Evolutionary conservation across 2,888 invertebrate species (phyloP), one percentile per base, ranked within the genome.

Genomic region (Thymelicus acteon): DNA sequence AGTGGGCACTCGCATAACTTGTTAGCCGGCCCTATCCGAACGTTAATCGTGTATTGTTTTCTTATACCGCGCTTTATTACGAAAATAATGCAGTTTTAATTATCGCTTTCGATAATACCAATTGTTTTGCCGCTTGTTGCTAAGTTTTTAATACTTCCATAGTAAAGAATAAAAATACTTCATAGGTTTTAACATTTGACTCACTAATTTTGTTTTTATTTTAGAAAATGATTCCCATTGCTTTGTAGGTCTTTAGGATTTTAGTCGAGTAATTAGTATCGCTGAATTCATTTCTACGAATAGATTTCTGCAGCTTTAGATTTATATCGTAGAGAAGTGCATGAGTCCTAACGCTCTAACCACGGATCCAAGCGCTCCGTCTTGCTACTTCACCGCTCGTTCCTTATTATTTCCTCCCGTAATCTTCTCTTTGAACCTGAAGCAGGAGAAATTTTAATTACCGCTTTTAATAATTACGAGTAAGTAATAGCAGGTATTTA

Each of bases 391-490:
- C 54, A 54, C 10, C 54, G 54, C 10, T 54, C 54, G 54, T 24
- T 54, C 54, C 54, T 54, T 54, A 54, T 54, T 54, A 24, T 54
- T 54, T 54, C 24, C 24, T 54, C 54, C 10, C 24, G 54, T 54
- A 54, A 54, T 54, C 54, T 54, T 10, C 54, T 24, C 54, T 54
- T 54, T 54, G 54, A 54, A 54, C 24, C 10, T 24, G 54, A 54
- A 54, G 54, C 24, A 54, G 24, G 24, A 24, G 54, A 52, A 52
- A 52, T 10, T 54, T 54, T 54, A 54, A 54, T 54, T 52, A 52
- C 49, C 49, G 49, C 49, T 52, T 52, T 52, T 52, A 52, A 52
- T 52, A 19, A 52, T 52, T 52, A 52, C 49, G 49, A 19, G 49
- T 52, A 52, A 52, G 3, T 52, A 24, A 24, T 54, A 24, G 24